phyloP scores from a whole-genome alignment of 92 coral and sea anemone genomes.

The Palythoa heliodiscus region DNA sequence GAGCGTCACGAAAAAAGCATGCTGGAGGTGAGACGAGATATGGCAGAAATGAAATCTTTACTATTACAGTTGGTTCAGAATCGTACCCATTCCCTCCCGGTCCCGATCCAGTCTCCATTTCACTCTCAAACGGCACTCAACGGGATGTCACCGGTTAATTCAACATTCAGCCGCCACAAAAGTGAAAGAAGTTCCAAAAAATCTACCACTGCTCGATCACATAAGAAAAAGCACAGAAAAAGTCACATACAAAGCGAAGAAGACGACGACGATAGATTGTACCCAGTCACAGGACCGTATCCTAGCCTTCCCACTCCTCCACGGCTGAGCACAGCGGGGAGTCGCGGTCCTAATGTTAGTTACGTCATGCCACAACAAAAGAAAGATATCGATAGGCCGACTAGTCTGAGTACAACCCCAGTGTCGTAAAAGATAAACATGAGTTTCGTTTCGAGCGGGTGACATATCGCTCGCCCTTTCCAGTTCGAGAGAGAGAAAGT shows the following conservation, averaged over 20 bases:
- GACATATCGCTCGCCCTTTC: not conserved
- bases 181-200: constrained; percentile 32
- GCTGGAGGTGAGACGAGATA: constrained; percentile 74
- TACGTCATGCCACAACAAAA: constrained; percentile 36
- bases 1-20: constrained; percentile 72
- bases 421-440: not conserved
- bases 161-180: constrained; percentile 3
- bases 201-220: constrained; percentile 43
- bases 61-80: constrained; percentile 63
- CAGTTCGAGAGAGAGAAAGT: too few species aligned
- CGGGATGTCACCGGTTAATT: not conserved
- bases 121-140: constrained; percentile 10
- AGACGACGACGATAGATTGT: constrained; percentile 64
- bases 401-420: not conserved
- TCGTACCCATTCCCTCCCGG: constrained; percentile 15
- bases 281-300: constrained; percentile 44
- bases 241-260: constrained; percentile 53
- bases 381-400: not conserved
- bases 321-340: not conserved
- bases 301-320: constrained; percentile 42
- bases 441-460: not conserved
- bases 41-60: constrained; percentile 87
- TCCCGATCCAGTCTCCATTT: constrained; percentile 21
- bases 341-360: constrained; percentile 7
- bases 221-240: constrained; percentile 56